These are phyloP conservation scores for Fregata magnificens DNA, from an alignment of 2,113 vertebrate species.

Conservation along the genomic window DNA sequence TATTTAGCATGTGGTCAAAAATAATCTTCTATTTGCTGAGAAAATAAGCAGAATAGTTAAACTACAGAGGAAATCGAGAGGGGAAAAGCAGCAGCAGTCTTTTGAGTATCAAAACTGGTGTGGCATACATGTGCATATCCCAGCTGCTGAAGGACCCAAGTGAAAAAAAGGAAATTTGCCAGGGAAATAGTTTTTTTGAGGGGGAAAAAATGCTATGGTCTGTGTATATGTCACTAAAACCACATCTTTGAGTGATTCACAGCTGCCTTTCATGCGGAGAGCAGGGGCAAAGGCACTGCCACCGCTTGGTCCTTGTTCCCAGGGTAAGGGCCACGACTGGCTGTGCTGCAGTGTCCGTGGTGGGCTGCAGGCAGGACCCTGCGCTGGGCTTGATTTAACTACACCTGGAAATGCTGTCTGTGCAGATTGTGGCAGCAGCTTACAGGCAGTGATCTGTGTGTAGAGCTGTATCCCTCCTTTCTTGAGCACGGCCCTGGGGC, in stretches of 20 bases:
- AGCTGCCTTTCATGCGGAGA: neutral
- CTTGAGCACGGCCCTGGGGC: neutral
- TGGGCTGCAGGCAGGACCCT: neutral
- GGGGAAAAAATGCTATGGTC: rapidly evolving
- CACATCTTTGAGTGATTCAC: neutral
- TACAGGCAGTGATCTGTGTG: neutral
- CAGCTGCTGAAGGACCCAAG: neutral
- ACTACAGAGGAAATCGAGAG: neutral
- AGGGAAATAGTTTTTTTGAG: neutral
- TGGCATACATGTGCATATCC: neutral
- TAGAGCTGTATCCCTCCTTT: neutral
- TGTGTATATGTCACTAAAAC: neutral
- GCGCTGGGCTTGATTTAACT: neutral
- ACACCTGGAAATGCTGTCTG: neutral
- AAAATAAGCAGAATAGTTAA: neutral
- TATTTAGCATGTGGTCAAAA: neutral
- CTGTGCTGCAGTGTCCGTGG: neutral
- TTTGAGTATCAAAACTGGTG: neutral
- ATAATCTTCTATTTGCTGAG: neutral
- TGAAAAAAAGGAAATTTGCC: neutral
- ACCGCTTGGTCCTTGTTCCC: neutral
- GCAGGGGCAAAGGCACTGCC: neutral
- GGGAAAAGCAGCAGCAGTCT: neutral
- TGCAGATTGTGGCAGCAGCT: neutral
- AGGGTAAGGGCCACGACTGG: rapidly evolving